A percentile compares a stretch with the other conserved stretches of the same genome.
Conservation (phyloP, 2,888 invertebrate species). For the Hypomecis atomaria region DNA sequence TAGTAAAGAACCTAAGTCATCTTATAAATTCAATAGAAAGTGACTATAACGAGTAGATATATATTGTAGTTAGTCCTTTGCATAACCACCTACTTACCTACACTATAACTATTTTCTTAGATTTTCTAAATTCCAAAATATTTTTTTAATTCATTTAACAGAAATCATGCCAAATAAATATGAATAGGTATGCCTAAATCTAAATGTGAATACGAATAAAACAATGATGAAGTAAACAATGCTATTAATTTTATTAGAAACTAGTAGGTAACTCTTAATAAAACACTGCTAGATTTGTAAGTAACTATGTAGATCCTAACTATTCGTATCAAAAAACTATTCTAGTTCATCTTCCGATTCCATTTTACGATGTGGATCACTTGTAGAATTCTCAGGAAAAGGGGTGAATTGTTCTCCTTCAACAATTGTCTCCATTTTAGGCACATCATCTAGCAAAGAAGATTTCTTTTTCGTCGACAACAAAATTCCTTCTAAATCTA, state of each 20-base stretch:
- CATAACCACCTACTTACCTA: too few relatives aligned
- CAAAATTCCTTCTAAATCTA: slow-evolving; percentile 50
- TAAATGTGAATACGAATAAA: neutral
- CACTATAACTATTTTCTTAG: too few relatives aligned
- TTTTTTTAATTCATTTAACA: too few relatives aligned
- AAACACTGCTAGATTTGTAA: slow-evolving; percentile 13
- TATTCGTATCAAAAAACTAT: slow-evolving; percentile 28
- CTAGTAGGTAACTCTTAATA: slow-evolving; percentile 4
- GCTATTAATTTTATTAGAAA: slow-evolving; percentile 17
- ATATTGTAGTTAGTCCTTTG: too few relatives aligned
- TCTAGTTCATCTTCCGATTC: slow-evolving; percentile 32
- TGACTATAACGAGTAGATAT: too few relatives aligned
- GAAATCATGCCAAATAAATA: too few relatives aligned
- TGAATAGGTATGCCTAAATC: neutral
- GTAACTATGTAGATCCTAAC: neutral
- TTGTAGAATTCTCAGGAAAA: slow-evolving; percentile 43
- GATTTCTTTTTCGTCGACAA: slow-evolving; percentile 57
- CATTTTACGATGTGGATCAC: slow-evolving; percentile 28
- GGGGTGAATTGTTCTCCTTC: slow-evolving; percentile 58
- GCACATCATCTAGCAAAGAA: slow-evolving; percentile 59
- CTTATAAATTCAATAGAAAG: too few relatives aligned
- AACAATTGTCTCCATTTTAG: slow-evolving; percentile 67
- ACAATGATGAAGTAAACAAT: neutral
- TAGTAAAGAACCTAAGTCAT: too few relatives aligned
- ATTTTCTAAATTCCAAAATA: too few relatives aligned